Percentiles rank a stretch among this genome's conserved stretches.
Conservation (phyloP, 2,797 vertebrate genomes). For the Lateolabrax maculatus region DNA sequence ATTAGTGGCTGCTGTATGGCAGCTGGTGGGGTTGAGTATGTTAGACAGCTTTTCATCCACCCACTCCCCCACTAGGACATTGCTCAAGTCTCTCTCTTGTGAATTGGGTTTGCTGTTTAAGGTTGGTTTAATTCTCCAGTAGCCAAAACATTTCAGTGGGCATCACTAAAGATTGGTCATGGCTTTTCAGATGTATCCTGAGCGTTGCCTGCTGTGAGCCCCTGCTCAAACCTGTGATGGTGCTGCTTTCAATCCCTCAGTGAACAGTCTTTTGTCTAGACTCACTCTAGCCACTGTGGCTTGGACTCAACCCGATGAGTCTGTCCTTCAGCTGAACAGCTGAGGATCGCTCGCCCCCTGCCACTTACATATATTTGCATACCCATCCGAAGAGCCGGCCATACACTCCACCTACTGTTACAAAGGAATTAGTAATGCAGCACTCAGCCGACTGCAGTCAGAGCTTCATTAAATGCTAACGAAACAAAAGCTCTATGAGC, state of each 20-base stretch:
- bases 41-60: conserved; percentile 49
- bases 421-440: conserved; percentile 64
- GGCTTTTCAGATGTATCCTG: conserved; percentile 19
- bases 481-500: conserved; percentile 55
- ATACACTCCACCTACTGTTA: conserved; percentile 21
- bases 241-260: conserved; percentile 3
- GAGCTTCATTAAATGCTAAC: conserved; percentile 76
- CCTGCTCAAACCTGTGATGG: not conserved
- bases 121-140: conserved; percentile 20
- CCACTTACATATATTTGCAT: conserved; percentile 60
- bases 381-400: conserved; percentile 22
- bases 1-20: conserved; percentile 63
- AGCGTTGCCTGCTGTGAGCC: conserved; percentile 35
- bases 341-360: not conserved
- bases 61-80: conserved; percentile 17
- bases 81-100: conserved; percentile 33
- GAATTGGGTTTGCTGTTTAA: conserved; percentile 28
- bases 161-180: not conserved
- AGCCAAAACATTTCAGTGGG: conserved; percentile 33
- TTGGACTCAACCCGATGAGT: conserved; percentile 13
- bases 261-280: conserved; percentile 29
- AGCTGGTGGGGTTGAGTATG: conserved; percentile 44
- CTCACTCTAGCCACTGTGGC: conserved; percentile 1
- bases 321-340: conserved; percentile 39
- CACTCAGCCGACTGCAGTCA: conserved; percentile 52